A percentile compares a stretch with the other conserved stretches of the same genome.
Conservation (phyloP, 1,140 invertebrate genomes). For the Drosophila littoralis region DNA sequence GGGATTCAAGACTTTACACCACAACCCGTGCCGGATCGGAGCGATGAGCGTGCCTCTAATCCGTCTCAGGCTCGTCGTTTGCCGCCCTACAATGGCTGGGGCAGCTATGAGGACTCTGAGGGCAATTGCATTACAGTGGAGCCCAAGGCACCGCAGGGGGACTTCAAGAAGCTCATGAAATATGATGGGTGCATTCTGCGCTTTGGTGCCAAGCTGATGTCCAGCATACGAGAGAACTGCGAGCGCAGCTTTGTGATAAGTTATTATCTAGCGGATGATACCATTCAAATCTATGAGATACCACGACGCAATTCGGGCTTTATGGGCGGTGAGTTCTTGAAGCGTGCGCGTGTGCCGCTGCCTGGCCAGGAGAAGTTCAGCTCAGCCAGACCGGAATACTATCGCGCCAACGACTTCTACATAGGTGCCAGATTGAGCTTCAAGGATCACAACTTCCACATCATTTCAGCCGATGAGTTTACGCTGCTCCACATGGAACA, state of each 20-base stretch:
- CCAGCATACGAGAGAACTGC: constrained; percentile 88
- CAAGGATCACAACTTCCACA: constrained; percentile 90
- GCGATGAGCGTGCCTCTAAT: constrained; percentile 61
- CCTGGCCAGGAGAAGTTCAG: constrained; percentile 90
- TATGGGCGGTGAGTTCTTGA: constrained; percentile 89
- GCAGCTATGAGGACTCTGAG: constrained; percentile 93
- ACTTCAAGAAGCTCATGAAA: constrained; percentile 92
- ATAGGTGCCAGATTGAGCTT: constrained; percentile 91
- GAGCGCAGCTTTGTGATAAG: constrained; percentile 92
- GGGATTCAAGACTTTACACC: constrained; percentile 87
- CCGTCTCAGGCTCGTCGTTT: constrained; percentile 85
- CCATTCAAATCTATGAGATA: constrained; percentile 92
- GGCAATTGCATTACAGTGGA: constrained; percentile 92
- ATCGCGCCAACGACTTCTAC: constrained; percentile 91
- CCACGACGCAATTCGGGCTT: constrained; percentile 90
- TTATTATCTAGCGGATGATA: constrained; percentile 93
- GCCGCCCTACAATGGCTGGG: constrained; percentile 95
- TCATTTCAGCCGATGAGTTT: constrained; percentile 94
- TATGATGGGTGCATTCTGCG: constrained; percentile 92
- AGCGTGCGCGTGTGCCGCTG: constrained; percentile 88
- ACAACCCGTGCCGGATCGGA: constrained; percentile 85
- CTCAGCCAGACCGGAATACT: constrained; percentile 89
- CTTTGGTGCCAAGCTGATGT: constrained; percentile 91
- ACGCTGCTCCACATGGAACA: constrained; percentile 94
- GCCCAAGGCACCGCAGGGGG: constrained; percentile 90